Conservation (phyloP, 2,888 invertebrate species). For the Plebejus melissa region DNA sequence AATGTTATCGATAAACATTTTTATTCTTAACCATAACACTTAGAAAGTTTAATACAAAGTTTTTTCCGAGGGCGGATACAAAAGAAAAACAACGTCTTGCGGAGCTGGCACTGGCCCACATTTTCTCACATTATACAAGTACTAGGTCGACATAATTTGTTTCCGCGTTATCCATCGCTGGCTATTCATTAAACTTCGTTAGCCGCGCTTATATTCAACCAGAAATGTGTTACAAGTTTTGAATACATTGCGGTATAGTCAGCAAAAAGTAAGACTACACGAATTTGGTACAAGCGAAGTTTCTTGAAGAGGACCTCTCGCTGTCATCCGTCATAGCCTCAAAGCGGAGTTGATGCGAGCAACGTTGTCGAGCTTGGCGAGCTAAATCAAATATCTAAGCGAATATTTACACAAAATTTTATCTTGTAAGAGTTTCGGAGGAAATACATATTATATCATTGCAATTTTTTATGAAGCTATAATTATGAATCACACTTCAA, state of each 20-base stretch:
- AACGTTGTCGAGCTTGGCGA: background rate
- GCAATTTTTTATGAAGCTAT: too few relatives aligned
- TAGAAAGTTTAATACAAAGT: constrained; percentile 20
- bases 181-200: background rate
- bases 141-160: background rate
- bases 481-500: too few relatives aligned
- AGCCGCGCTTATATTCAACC: background rate
- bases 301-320: constrained; percentile 18
- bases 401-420: background rate
- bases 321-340: constrained; percentile 6
- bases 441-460: too few relatives aligned
- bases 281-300: constrained; percentile 15
- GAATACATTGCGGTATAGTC: background rate
- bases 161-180: background rate
- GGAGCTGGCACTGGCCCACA: constrained; percentile 19
- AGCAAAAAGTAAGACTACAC: background rate
- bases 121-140: constrained; percentile 7
- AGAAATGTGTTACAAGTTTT: background rate
- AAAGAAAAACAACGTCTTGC: constrained; percentile 25
- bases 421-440: background rate
- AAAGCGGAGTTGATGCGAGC: constrained; percentile 17
- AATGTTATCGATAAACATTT: constrained; percentile 24
- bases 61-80: constrained; percentile 17
- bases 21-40: constrained; percentile 6
- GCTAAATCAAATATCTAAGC: background rate